Conservation (phyloP, 2,888 invertebrate species). For the Pasiphila rectangulata region DNA sequence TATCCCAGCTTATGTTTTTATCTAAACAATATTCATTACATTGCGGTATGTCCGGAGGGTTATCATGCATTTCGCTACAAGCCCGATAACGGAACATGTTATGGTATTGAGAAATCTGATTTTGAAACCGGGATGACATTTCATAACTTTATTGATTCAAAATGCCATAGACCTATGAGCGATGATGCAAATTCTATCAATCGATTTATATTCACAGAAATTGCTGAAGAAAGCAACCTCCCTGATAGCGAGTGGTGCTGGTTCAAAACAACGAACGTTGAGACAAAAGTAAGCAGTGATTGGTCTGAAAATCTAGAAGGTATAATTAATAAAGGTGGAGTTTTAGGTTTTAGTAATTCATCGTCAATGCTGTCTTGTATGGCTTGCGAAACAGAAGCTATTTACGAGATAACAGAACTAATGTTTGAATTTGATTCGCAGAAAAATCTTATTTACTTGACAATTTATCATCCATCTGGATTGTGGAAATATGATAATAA, state of each 20-base stretch:
- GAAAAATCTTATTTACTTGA: conserved; percentile 63
- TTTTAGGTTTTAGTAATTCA: conserved; percentile 45
- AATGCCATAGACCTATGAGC: conserved; percentile 57
- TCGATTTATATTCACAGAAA: conserved; percentile 59
- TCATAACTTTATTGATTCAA: conserved; percentile 46
- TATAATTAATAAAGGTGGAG: conserved; percentile 57
- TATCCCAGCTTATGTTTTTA: conserved; percentile 68
- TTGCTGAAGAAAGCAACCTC: conserved; percentile 48
- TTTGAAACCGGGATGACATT: conserved; percentile 43
- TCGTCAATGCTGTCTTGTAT: conserved; percentile 52
- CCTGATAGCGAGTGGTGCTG: conserved; percentile 58
- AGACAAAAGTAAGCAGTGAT: conserved; percentile 5
- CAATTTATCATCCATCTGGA: conserved; percentile 79
- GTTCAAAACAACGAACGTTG: conserved; percentile 40
- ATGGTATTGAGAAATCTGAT: conserved; percentile 56
- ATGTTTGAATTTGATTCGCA: conserved; percentile 54
- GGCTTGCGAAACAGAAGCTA: conserved; percentile 61
- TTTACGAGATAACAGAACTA: conserved; percentile 54
- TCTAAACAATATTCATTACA: conserved; percentile 56
- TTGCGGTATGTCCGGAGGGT: conserved; percentile 60
- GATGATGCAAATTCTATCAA: conserved; percentile 40
- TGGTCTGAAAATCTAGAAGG: conserved; percentile 35
- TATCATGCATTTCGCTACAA: conserved; percentile 62
- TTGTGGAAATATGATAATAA: conserved; percentile 71
- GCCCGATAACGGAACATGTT: conserved; percentile 57